Conservation (phyloP, 1,140 invertebrate genomes). For the Drosophila repleta region DNA sequence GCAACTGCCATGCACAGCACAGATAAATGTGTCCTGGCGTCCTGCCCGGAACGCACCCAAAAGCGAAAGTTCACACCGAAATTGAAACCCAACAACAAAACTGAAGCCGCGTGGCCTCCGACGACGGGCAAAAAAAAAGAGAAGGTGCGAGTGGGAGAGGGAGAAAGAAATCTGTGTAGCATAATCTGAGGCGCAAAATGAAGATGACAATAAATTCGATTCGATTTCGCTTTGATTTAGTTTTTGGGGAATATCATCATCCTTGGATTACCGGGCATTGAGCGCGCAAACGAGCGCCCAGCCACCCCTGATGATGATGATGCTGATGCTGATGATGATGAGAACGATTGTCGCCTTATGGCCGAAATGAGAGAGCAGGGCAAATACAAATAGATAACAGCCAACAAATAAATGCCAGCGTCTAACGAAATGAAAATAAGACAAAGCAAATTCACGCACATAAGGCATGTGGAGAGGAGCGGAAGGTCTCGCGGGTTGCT, state of each 20-base stretch:
- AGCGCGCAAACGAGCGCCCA: conserved; percentile 28
- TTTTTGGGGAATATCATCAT: conserved; percentile 79
- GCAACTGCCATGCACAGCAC: conserved; percentile 11
- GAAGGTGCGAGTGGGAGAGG: neutral
- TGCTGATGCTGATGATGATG: conserved; percentile 55
- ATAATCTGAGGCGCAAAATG: conserved; percentile 80
- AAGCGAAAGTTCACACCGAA: conserved; percentile 78
- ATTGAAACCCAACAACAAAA: conserved; percentile 69
- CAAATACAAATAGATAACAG: conserved; percentile 80
- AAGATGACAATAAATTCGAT: conserved; percentile 82
- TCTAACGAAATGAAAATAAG: conserved; percentile 69
- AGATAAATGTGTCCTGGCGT: conserved; percentile 26
- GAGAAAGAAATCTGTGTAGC: conserved; percentile 58
- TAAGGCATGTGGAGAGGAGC: neutral
- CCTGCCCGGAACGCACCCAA: conserved; percentile 36
- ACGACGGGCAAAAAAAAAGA: neutral
- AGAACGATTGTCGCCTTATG: conserved; percentile 78
- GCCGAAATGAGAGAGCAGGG: conserved; percentile 54
- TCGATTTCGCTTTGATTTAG: conserved; percentile 82
- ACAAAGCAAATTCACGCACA: conserved; percentile 72
- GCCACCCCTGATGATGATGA: conserved; percentile 30
- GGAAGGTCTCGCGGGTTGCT: conserved; percentile 40
- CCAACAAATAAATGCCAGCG: conserved; percentile 75
- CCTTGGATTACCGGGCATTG: conserved; percentile 68
- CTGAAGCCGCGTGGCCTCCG: conserved; percentile 27